phyloP scores from a whole-genome alignment of 2,113 vertebrate genomes.

The Rhinopithecus roxellana region DNA sequence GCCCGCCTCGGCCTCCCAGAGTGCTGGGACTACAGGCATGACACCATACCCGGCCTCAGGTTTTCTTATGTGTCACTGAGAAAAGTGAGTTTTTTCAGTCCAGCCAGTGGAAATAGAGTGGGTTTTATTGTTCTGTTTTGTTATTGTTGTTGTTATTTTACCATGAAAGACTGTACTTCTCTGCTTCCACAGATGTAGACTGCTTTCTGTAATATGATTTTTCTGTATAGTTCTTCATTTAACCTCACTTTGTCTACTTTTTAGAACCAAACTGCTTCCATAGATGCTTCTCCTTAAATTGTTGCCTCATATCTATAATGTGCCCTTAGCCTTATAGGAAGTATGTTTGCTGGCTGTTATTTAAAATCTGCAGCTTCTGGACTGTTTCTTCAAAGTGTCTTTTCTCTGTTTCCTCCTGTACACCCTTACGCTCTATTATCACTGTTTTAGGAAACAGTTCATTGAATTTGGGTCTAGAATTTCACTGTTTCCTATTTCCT shows the following conservation, averaged over 20 bases:
- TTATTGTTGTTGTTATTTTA: not conserved
- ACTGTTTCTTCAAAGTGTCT: not conserved
- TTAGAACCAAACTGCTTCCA: not conserved
- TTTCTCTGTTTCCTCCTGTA: not conserved
- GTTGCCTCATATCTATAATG: not conserved
- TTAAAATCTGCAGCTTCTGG: not conserved
- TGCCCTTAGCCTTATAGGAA: not conserved
- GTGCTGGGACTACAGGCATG: too few species aligned
- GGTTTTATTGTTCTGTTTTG: not conserved
- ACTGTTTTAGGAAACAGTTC: not conserved
- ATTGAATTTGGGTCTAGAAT: not conserved
- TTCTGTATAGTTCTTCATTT: not conserved
- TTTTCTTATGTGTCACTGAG: not conserved
- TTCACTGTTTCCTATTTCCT: not conserved
- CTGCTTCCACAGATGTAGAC: not conserved
- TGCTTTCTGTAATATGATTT: not conserved
- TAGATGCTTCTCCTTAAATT: not conserved
- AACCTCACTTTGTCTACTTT: not conserved
- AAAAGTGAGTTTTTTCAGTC: not conserved
- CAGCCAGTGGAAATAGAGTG: not conserved
- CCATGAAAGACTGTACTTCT: not conserved
- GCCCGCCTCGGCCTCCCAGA: too few species aligned
- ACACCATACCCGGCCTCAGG: too few species aligned
- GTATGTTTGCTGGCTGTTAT: not conserved
- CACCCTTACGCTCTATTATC: not conserved